These are phyloP conservation scores for Limnephilus lunatus DNA, from an alignment of 2,888 invertebrate species.

Conservation along the genomic window DNA sequence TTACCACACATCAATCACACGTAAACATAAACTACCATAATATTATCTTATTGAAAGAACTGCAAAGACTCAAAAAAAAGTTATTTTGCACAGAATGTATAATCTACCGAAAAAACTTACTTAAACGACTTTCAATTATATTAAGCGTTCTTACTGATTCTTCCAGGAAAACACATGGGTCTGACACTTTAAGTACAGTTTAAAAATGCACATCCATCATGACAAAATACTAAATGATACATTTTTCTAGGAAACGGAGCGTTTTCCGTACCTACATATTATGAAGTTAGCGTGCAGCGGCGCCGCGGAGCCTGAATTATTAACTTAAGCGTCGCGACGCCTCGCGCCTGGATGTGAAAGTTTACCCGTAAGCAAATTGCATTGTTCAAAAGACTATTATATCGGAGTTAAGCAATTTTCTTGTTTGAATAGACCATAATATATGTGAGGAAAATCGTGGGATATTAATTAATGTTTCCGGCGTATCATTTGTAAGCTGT, in stretches of 20 bases:
- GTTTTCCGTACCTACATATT: neutral
- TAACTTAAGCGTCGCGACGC: constrained; percentile 23
- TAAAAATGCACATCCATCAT: neutral
- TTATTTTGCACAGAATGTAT: neutral
- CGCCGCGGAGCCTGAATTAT: constrained; percentile 27
- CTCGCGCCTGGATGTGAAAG: neutral
- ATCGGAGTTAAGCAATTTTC: constrained; percentile 32
- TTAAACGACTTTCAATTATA: neutral
- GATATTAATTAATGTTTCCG: constrained; percentile 18
- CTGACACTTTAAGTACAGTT: neutral
- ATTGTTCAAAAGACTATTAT: constrained; percentile 23
- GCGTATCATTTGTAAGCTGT: constrained; percentile 12
- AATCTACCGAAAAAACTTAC: neutral
- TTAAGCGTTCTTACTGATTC: neutral
- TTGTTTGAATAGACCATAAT: neutral
- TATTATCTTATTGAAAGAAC: no score
- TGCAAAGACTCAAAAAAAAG: neutral
- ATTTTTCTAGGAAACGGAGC: neutral
- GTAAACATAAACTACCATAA: no score
- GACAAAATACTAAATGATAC: neutral
- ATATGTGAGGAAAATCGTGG: neutral
- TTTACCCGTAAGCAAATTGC: constrained; percentile 9
- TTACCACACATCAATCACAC: no score
- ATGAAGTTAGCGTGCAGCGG: constrained; percentile 13
- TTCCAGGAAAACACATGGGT: neutral